Percentiles rank a stretch among this genome's conserved stretches.
phyloP scores from a whole-genome alignment of 2,797 vertebrate genomes.

The Apogon hyalosoma region DNA sequence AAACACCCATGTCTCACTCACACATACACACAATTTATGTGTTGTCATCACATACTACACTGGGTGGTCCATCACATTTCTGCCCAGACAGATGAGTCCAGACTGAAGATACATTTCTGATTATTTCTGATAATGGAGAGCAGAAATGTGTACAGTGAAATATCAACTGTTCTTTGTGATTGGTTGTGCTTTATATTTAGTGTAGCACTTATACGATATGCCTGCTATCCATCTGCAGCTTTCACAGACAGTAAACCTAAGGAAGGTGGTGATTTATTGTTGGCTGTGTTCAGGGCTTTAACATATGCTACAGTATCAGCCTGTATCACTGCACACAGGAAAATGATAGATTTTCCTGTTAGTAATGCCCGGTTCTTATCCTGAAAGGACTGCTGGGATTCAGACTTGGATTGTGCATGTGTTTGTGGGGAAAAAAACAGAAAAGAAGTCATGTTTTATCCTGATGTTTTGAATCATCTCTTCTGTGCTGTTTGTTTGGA shows the following conservation, averaged over 20 bases:
- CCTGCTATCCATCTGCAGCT: slow-evolving; percentile 12
- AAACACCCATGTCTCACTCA: slow-evolving; percentile 34
- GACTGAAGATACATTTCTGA: slow-evolving; percentile 13
- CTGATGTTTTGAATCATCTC: slow-evolving; percentile 24
- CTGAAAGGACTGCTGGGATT: background rate
- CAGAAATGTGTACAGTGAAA: slow-evolving; percentile 8
- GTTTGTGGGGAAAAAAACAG: background rate
- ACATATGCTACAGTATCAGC: slow-evolving; percentile 24
- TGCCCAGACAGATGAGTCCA: slow-evolving; percentile 24
- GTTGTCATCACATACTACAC: slow-evolving; percentile 14
- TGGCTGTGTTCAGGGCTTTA: slow-evolving; percentile 31
- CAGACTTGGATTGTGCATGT: background rate
- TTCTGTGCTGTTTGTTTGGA: slow-evolving; percentile 29
- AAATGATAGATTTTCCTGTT: slow-evolving; percentile 14
- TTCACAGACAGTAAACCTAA: slow-evolving; percentile 1
- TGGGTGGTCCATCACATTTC: slow-evolving; percentile 57
- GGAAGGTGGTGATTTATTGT: slow-evolving; percentile 34
- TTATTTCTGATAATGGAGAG: slow-evolving; percentile 11
- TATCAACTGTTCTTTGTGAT: slow-evolving; percentile 21
- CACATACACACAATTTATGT: slow-evolving; percentile 13
- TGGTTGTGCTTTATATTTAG: slow-evolving; percentile 22
- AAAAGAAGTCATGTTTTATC: slow-evolving; percentile 7
- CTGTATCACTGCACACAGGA: slow-evolving; percentile 9
- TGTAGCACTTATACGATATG: background rate
- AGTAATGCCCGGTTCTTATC: background rate